These are phyloP conservation scores for Cavia porcellus DNA, from an alignment of 2,113 vertebrate genomes.

Conservation along the genomic window DNA sequence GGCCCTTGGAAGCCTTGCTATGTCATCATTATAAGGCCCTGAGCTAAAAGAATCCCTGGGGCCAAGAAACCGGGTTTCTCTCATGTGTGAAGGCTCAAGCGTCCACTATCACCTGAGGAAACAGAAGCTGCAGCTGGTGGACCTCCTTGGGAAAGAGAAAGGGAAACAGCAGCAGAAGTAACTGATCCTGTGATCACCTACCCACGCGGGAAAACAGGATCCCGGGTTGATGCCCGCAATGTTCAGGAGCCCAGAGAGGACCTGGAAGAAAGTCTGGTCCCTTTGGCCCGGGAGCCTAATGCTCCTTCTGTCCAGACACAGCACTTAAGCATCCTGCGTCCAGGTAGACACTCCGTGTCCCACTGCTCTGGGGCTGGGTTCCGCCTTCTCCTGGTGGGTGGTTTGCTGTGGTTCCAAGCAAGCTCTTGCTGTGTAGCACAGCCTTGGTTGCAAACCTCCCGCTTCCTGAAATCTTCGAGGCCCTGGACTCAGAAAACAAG, in stretches of 20 bases:
- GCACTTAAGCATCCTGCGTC: neutral
- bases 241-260: neutral
- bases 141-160: neutral
- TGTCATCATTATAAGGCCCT: constrained; percentile 30
- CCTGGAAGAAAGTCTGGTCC: neutral
- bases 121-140: neutral
- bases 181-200: neutral
- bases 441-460: neutral
- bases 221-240: neutral
- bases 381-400: neutral
- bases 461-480: neutral
- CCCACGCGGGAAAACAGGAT: neutral
- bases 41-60: neutral
- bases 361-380: neutral
- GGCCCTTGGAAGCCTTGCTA: constrained; percentile 15
- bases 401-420: neutral
- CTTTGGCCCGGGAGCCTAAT: neutral
- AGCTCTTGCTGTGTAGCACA: neutral
- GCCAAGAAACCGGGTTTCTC: constrained; percentile 7
- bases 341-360: neutral
- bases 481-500: neutral
- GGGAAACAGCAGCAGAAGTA: neutral
- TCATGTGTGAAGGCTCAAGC: neutral
- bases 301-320: neutral
- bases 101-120: constrained; percentile 47